phyloP scores from a whole-genome alignment of 2,888 invertebrate species.

The Apamea epomidion region DNA sequence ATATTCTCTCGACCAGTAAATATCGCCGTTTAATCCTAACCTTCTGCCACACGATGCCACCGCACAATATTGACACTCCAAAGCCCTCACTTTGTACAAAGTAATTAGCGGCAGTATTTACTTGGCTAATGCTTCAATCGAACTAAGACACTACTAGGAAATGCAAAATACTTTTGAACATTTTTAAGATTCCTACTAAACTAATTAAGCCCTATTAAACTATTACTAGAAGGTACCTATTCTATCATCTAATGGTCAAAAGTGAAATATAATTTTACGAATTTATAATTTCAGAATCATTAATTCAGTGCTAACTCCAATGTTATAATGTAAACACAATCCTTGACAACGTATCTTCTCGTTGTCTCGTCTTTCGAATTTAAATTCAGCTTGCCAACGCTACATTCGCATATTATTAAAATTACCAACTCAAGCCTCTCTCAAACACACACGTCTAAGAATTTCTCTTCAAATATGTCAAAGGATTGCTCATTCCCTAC shows the following conservation, averaged over 20 bases:
- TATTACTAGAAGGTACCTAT: no score
- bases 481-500: conserved; percentile 26
- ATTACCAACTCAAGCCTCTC: conserved; percentile 9
- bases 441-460: conserved; percentile 8
- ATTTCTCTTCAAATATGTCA: conserved; percentile 19
- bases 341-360: background rate
- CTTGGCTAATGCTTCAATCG: conserved; percentile 30
- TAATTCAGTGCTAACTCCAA: background rate
- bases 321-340: background rate
- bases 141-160: background rate
- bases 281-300: background rate
- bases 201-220: no score
- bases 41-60: conserved; percentile 4
- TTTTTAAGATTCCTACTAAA: background rate
- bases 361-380: conserved; percentile 24
- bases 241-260: background rate
- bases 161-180: conserved; percentile 4
- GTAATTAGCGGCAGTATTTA: conserved; percentile 44
- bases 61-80: conserved; percentile 47
- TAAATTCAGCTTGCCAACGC: conserved; percentile 26
- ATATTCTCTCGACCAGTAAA: background rate
- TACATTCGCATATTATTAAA: conserved; percentile 32
- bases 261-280: background rate
- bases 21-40: conserved; percentile 3
- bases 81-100: conserved; percentile 31